Evolutionary conservation across 2,113 vertebrate genomes (phyloP), one percentile per base, ranked within the genome.

Genomic region (Pygoscelis antarcticus): DNA sequence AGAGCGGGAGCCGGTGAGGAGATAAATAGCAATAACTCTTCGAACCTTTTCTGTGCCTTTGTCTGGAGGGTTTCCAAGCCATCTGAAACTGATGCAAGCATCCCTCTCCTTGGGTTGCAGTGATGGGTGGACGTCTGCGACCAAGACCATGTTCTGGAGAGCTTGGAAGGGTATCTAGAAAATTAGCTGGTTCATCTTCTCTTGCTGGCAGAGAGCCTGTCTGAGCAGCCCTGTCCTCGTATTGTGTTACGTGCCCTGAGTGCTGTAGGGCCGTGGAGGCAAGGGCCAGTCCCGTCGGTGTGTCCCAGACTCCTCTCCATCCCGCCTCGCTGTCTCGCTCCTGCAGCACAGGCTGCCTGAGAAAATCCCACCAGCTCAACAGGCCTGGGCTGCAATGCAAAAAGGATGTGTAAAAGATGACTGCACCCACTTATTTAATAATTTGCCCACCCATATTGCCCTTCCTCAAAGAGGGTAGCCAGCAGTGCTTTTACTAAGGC

Each of bases 351-450:
- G 21, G 7, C 22, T 77, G 26, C 16, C 21, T 3, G 15, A 57
- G 34, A 19, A 65, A n/a, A 58, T 32, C 29, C 12, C 76, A 30
- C 11, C 34, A n/a, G 54, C 47, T 42, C 40, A 52, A 40, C 42
- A 51, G 27, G 6, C 42, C 40, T 71, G 38, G 62, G 19, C 7
- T 83, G 34, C 17, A 34, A 32, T 18, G 15, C 0, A 3, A 42
- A 30, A 49, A 46, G 14, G 51, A 42, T 2, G 0, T 1, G 0
- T 30, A 44, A 23, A 87, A 65, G 9, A 23, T 38, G 30, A 12
- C n/a, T 51, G 7, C 29, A 25, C 13, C 11, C 9, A 20, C 26
- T 46, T 49, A 15, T 22, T 54, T n/a, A 29, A 34, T 74, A 55
- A 32, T 26, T 46, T 5, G 1, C 19, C 18, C 25, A 44, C 27